Evolutionary conservation across 2,113 vertebrate species (phyloP).

Genomic region (Eptatretus burgeri): DNA sequence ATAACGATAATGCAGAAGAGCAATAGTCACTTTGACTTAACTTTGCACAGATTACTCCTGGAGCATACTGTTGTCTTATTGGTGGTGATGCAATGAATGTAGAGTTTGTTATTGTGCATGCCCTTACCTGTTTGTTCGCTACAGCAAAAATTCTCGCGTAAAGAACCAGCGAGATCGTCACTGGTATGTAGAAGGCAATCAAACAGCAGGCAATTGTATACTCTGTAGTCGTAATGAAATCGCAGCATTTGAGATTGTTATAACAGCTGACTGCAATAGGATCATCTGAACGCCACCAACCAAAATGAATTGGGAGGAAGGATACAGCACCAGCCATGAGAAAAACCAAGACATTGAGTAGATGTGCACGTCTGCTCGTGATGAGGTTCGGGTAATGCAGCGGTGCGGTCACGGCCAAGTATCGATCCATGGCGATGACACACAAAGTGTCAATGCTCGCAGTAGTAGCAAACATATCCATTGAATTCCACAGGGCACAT

Average conservation of each 20-base stretch:
- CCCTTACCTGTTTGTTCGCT: not conserved
- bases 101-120: no score
- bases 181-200: constrained; percentile 49
- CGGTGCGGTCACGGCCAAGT: constrained; percentile 79
- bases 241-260: constrained; percentile 56
- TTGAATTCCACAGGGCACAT: constrained; percentile 80
- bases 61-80: no score
- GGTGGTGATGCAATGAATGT: no score
- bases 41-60: no score
- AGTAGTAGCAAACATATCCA: constrained; percentile 81
- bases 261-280: constrained; percentile 18
- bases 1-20: no score
- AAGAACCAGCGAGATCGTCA: constrained; percentile 51
- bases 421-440: constrained; percentile 87
- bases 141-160: constrained; percentile 18
- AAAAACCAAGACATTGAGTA: constrained; percentile 62
- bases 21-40: no score
- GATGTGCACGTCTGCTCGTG: constrained; percentile 47
- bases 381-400: constrained; percentile 80
- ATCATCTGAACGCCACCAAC: constrained; percentile 48
- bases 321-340: constrained; percentile 66
- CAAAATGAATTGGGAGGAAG: constrained; percentile 81
- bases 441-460: constrained; percentile 95
- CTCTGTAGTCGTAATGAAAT: constrained; percentile 49
- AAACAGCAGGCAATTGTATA: constrained; percentile 51